Evolutionary conservation across 2,113 vertebrate genomes (phyloP), one percentile per base, ranked within the genome.

Genomic region (Sphyrna mokarran): DNA sequence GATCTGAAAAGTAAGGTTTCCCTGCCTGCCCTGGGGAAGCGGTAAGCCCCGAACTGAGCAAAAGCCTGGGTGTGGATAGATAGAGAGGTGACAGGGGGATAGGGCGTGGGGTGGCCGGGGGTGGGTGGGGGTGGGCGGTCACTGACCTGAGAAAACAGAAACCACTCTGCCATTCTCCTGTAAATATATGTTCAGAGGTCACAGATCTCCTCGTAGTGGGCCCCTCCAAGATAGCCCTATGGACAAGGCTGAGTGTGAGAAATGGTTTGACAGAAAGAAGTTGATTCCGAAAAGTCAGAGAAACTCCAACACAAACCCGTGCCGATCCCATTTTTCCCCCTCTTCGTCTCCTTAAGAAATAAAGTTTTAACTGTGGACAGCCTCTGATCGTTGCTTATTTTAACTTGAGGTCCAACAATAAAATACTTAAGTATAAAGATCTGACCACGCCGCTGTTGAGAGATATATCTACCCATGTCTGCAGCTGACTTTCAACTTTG

Each of bases 11-110:
- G 18, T n/a, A 37, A 14, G 3, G 61, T 10, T 11, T 29, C 61
- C 89, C 89, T 37, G 89, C 63, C 95, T 96, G 96, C 97, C 96
- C 96, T 96, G 97, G 96, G 96, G 97, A 95, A 90, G 96, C 96
- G 96, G 96, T 63, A 40, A 96, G 78, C 2, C 23, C 68, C 40
- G 76, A 95, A 78, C 54, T 95, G 29, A 37, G 70, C 26, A 2
- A 11, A 54, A 66, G 61, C 16, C 95, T 95, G 43, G 48, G 26
- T 33, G n/a, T 95, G 68, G 22, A 29, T 58, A n/a, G 22, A 29
- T 58, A n/a, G 94, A 26, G n/a, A 2, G 18, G 94, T 11, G 63
- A 29, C 0, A 29, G 20, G 48, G 63, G 9, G 63, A 40, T 23
- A 3, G 3, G 22, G 94, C 13, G 66, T 18, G 3, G 29, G 22